Percentiles rank a stretch among this genome's conserved stretches.
phyloP scores from a whole-genome alignment of 2,797 vertebrate genomes.

The Alosa sapidissima region DNA sequence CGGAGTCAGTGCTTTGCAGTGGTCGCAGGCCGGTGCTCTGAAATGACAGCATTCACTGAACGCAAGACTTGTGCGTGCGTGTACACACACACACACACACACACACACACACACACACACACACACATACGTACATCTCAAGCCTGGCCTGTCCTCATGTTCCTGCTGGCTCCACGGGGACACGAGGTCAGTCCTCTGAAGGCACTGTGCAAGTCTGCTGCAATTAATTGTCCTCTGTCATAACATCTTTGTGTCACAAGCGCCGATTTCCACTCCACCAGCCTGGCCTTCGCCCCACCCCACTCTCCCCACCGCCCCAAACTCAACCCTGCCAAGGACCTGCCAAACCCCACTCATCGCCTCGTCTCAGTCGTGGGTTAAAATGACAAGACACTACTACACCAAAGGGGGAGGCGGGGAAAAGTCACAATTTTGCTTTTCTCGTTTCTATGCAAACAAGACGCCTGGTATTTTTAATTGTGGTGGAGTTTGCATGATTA shows the following conservation, averaged over 20 bases:
- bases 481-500: conserved; percentile 61
- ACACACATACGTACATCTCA: neutral
- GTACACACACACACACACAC: no score
- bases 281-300: neutral
- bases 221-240: conserved; percentile 66
- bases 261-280: conserved; percentile 51
- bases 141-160: conserved; percentile 39
- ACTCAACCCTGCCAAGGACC: neutral
- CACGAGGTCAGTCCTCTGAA: conserved; percentile 54
- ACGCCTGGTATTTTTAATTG: conserved; percentile 48
- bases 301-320: neutral
- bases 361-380: neutral
- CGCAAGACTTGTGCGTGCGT: neutral
- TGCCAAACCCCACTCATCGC: neutral
- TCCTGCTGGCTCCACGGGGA: conserved; percentile 24
- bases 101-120: neutral
- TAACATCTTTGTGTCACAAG: conserved; percentile 62
- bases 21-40: no score
- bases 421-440: conserved; percentile 15
- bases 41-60: neutral
- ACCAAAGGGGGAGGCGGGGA: conserved; percentile 35
- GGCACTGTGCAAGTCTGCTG: conserved; percentile 48
- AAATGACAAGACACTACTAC: neutral
- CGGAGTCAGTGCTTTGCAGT: neutral
- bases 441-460: conserved; percentile 16